Evolutionary conservation across 92 coral and sea anemone genomes (phyloP).

Genomic region (Heliopora coerulea): DNA sequence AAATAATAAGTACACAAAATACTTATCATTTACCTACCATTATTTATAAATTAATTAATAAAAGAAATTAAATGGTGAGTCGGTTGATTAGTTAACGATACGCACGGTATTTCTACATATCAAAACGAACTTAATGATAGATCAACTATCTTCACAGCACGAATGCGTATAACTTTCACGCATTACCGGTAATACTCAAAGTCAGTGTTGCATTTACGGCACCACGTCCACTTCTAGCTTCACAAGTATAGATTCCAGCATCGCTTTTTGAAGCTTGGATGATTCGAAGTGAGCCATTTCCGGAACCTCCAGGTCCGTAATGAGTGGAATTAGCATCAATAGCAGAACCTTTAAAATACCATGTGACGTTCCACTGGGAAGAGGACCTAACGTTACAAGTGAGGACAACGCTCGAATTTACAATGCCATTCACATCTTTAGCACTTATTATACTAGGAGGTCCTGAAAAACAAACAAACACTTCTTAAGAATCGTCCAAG

Average conservation of each 20-base stretch:
- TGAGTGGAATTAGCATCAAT: background rate
- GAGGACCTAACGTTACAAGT: conserved; percentile 61
- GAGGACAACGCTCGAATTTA: conserved; percentile 49
- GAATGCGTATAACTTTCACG: no score
- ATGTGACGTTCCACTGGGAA: conserved; percentile 75
- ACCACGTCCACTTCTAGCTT: background rate
- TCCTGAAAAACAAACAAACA: conserved; percentile 45
- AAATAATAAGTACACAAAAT: no score
- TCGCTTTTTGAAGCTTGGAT: background rate
- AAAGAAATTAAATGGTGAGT: background rate
- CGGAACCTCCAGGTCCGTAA: background rate
- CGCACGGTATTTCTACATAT: no score
- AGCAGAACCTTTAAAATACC: conserved; percentile 60
- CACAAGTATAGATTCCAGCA: conserved; percentile 18
- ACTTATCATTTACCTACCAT: no score
- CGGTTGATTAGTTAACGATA: background rate
- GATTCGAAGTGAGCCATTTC: conserved; percentile 16
- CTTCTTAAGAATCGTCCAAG: background rate
- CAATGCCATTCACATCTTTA: conserved; percentile 41
- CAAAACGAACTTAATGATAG: no score
- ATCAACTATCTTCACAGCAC: no score
- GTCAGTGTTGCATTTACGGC: background rate
- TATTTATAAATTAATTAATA: background rate
- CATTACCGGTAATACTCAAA: conserved; percentile 14
- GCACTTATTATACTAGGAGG: conserved; percentile 64